These are phyloP conservation scores for Galeopterus variegatus DNA, from an alignment of 2,113 vertebrate species.

Conservation along the genomic window DNA sequence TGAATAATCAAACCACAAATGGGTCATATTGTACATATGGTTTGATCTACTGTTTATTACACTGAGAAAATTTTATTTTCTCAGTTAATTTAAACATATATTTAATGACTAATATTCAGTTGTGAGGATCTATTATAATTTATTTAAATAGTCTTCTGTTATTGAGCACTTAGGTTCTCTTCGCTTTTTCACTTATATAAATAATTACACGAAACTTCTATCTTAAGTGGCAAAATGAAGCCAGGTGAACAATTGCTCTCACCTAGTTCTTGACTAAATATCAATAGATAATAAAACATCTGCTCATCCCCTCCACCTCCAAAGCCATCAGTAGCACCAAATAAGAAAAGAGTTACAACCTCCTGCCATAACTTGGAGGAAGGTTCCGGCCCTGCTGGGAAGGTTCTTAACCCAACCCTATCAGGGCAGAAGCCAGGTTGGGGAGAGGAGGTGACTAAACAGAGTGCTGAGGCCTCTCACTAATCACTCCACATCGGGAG, in stretches of 20 bases:
- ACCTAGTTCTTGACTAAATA: not conserved
- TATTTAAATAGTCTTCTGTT: not conserved
- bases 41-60: not conserved
- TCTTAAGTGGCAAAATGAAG: not conserved
- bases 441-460: not conserved
- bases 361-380: not conserved
- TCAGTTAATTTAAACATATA: constrained; percentile 51
- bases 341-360: not conserved
- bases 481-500: not conserved
- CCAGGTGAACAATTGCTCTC: not conserved
- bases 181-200: not conserved
- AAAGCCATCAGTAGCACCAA: not conserved
- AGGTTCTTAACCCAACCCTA: not conserved
- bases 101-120: constrained; percentile 8
- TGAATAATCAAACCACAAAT: not conserved
- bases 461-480: not conserved
- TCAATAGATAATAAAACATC: not conserved
- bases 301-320: not conserved
- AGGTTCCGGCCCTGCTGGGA: not conserved
- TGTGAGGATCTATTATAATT: not conserved
- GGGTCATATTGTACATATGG: not conserved
- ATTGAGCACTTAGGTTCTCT: not conserved
- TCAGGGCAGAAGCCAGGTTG: not conserved
- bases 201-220: not conserved
- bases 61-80: constrained; percentile 46